Evolutionary conservation across 2,113 vertebrate genomes (phyloP), one percentile per base, ranked within the genome.

Genomic region (Chauna torquata): DNA sequence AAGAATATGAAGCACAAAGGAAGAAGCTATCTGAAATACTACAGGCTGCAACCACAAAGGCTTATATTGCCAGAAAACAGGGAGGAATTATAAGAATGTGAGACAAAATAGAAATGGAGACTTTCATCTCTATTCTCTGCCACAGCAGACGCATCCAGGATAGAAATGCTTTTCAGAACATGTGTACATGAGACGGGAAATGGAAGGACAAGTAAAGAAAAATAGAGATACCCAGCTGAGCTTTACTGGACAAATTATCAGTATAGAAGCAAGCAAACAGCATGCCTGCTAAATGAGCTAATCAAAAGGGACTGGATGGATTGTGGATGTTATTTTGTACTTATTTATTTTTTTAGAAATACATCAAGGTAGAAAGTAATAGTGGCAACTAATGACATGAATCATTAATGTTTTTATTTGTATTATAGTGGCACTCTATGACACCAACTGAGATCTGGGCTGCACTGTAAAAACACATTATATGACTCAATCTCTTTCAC

Each of bases 391-490:
- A 96, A 94, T 90, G 58, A 91, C 87, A 82, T n/a, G 76, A 88
- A 92, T 92, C 49, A 96, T 95, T 95, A 94, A 92, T 94, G 79
- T 95, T 94, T 97, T 91, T 93, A 90, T 95, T 97, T 92, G 71
- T 70, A 85, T 91, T 94, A 94, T 55, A 87, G n/a, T 55, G 75
- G 81, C 58, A 77, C 79, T 94, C 84, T 82, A 52, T 89, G 84
- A 92, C 91, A 96, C 91, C 91, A 91, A 34, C 92, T 74, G 94
- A 81, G 96, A 95, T 91, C 64, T 88, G 82, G 83, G 89, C 87
- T 82, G 84, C 87, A 62, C 68, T 88, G 78, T 86, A 74, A 89
- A 96, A 95, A 85, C 84, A 94, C 81, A 91, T 92, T 92, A 89
- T 70, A 71, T 95, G 92, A 97, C 83, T 95, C 95, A 92, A 95